These are phyloP conservation scores for Acridotheres tristis DNA, from an alignment of 2,797 vertebrate species.

Conservation along the genomic window DNA sequence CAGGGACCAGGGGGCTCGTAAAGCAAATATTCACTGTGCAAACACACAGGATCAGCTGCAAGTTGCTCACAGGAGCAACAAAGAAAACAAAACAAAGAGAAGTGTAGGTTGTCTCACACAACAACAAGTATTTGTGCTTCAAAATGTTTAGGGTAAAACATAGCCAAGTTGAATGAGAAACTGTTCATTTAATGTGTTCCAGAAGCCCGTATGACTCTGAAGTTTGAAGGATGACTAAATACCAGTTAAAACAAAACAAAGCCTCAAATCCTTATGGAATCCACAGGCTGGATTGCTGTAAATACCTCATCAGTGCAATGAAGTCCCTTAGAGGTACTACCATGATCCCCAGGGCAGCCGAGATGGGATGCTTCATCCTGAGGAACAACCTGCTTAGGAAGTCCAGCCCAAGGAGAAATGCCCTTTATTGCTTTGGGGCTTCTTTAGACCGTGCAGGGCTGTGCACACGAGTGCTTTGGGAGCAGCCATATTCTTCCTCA, in stretches of 20 bases:
- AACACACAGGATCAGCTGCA: neutral
- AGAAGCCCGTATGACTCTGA: neutral
- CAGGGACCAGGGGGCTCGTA: fast-evolving
- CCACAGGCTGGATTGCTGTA: neutral
- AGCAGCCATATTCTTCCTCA: neutral
- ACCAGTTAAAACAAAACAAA: slow-evolving; percentile 1
- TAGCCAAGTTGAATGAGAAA: neutral
- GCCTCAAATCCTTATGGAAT: neutral
- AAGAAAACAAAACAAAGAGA: neutral
- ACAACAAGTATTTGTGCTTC: neutral
- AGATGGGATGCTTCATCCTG: neutral
- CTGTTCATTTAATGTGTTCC: neutral
- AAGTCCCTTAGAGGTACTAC: neutral
- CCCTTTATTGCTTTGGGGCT: neutral
- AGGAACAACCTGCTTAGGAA: neutral
- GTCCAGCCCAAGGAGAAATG: neutral
- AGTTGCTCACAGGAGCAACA: neutral
- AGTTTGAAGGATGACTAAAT: neutral
- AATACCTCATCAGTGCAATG: neutral
- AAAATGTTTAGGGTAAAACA: slow-evolving; percentile 6
- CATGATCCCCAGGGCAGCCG: neutral
- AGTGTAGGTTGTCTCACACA: neutral
- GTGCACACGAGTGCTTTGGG: neutral
- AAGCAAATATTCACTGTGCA: neutral
- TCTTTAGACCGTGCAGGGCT: neutral